Conservation (phyloP, 2,888 invertebrate species). For the Vandiemenella viatica region DNA sequence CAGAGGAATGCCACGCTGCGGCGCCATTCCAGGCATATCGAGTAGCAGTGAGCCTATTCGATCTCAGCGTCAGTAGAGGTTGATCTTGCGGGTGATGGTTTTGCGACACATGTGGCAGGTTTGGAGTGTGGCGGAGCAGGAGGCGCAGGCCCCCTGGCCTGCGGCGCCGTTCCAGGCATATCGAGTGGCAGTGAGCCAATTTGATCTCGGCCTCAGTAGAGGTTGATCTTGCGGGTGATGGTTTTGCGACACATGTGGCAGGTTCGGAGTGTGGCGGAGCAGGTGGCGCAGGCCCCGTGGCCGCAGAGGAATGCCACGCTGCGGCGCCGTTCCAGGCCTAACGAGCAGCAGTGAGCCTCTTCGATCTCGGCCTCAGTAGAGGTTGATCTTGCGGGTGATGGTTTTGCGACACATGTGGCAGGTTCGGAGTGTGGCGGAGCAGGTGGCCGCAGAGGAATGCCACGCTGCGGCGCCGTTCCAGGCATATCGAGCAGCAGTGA, state of each 20-base stretch:
- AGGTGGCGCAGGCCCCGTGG: no score
- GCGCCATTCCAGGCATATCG: constrained; percentile 75
- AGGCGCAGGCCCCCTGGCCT: constrained; percentile 74
- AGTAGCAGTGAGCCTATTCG: constrained; percentile 71
- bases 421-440: constrained; percentile 62
- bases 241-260: constrained; percentile 77
- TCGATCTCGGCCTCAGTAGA: constrained; percentile 62
- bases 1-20: constrained; percentile 72
- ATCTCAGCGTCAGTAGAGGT: constrained; percentile 53
- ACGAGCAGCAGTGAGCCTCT: constrained; percentile 70
- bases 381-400: constrained; percentile 55
- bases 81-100: constrained; percentile 58
- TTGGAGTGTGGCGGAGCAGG: constrained; percentile 64
- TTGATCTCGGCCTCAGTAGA: constrained; percentile 62
- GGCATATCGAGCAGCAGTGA: constrained; percentile 72
- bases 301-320: constrained; percentile 81
- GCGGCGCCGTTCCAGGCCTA: constrained; percentile 71
- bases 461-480: constrained; percentile 67
- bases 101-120: constrained; percentile 78
- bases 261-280: constrained; percentile 62
- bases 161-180: constrained; percentile 71
- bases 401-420: constrained; percentile 77
- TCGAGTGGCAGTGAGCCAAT: constrained; percentile 69
- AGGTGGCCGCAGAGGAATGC: constrained; percentile 80
- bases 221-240: constrained; percentile 55